Evolutionary conservation across 2,888 invertebrate species (phyloP).

Genomic region (Cosmia pyralina): DNA sequence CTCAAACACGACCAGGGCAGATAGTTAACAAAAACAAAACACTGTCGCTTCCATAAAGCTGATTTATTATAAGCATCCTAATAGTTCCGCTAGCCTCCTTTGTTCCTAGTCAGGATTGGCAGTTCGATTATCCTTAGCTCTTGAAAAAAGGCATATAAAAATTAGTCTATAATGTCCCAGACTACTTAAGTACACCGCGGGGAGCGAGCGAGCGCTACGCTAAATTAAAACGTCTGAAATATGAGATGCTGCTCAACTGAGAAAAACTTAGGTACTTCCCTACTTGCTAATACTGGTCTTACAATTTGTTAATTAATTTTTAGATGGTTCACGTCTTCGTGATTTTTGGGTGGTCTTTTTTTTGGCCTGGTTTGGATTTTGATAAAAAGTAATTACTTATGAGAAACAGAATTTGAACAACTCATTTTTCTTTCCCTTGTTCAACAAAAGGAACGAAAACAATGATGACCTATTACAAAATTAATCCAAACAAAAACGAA

Average conservation of each 20-base stretch:
- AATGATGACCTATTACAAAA: slow-evolving; percentile 34
- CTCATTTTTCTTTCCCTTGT: neutral
- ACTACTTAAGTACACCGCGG: slow-evolving; percentile 85
- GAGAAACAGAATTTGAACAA: neutral
- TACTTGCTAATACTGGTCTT: slow-evolving; percentile 40
- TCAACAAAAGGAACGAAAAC: slow-evolving; percentile 40
- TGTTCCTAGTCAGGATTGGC: slow-evolving; percentile 86
- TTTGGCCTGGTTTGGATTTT: neutral
- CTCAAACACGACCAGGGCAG: slow-evolving; percentile 13
- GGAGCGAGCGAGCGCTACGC: slow-evolving; percentile 74
- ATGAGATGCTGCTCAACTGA: slow-evolving; percentile 75
- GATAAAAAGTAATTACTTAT: too few relatives aligned
- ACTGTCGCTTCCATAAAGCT: slow-evolving; percentile 58
- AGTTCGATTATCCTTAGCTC: slow-evolving; percentile 87
- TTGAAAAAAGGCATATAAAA: slow-evolving; percentile 86
- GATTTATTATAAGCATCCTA: slow-evolving; percentile 77
- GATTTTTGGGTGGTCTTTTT: neutral
- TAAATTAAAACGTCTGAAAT: slow-evolving; percentile 85
- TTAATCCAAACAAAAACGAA: slow-evolving; percentile 35
- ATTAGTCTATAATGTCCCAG: slow-evolving; percentile 86
- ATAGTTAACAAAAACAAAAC: slow-evolving; percentile 52
- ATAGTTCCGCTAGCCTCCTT: slow-evolving; percentile 78
- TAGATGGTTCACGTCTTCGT: slow-evolving; percentile 20
- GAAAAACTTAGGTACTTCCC: slow-evolving; percentile 74
- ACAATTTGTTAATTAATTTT: slow-evolving; percentile 53